Evolutionary conservation across 2,113 vertebrate genomes (phyloP), one percentile per base, ranked within the genome.

Genomic region (Bolborhynchus lineola): DNA sequence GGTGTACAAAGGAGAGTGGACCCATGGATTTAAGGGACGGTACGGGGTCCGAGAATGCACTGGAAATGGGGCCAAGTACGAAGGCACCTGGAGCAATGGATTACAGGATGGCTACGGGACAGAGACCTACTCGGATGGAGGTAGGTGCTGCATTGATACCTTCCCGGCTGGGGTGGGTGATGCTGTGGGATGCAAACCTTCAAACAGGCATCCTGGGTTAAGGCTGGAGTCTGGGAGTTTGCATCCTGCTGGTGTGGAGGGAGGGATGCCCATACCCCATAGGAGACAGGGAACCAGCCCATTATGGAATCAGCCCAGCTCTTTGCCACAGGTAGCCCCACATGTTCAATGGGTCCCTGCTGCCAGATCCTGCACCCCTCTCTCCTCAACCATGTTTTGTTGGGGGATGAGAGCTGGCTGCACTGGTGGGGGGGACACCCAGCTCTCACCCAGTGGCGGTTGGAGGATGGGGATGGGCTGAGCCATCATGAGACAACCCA

Each of bases 1-100:
- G 99, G 98, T 99, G 97, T 99, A 99, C 98, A 98, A 98, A 97
- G 99, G 99, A 83, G 99, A 99, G 98, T 99, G 99, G 99, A 99
- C 99, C 64, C 99, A 99, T 19, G 99, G 99, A 97, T 99, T 99
- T 98, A 99, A 99, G 98, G 99, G 99, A 98, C 99, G 99, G 93
- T 99, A 99, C 49, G 99, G 99, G 62, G 97, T 99, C 88, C 99
- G 99, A 78, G 99, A 99, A 94, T 99, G 99, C 98, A 98, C 98
- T 5, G 99, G 99, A 92, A 99, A 98, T 35, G 99, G 99, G 41
- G 99, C 99, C 97, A 99, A 99, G 97, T 99, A 99, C 21, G 99
- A 99, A 98, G 99, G 99, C 63, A 99, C 99, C 65, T 99, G 99
- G 99, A 99, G 99, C 98, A 99, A 99, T 74, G 99, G 99, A 46